Percentiles rank a stretch among this genome's conserved stretches.
Conservation (phyloP, 2,888 invertebrate species). For the Amiota communis region DNA sequence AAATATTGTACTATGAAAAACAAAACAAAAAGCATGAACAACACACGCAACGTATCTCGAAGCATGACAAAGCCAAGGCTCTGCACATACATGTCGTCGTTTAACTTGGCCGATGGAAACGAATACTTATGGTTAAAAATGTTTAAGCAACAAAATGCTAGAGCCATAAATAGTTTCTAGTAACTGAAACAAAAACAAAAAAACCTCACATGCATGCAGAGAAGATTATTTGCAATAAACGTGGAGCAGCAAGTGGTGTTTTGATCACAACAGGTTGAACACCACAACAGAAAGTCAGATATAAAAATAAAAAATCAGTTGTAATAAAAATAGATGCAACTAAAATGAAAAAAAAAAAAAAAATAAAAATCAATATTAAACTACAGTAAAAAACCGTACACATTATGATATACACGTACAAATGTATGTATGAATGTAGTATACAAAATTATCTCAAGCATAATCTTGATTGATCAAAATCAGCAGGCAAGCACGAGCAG, state of each 20-base stretch:
- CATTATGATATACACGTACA: too few relatives aligned
- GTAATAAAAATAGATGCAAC: constrained; percentile 10
- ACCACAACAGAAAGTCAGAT: background rate
- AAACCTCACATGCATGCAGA: background rate
- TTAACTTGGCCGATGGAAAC: constrained; percentile 32
- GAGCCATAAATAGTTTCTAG: constrained; percentile 55
- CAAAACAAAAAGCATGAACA: constrained; percentile 31
- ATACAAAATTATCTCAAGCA: background rate
- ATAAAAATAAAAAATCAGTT: background rate
- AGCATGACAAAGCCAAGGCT: constrained; percentile 54
- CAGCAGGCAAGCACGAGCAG: background rate
- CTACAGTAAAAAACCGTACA: background rate
- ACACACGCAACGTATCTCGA: constrained; percentile 52
- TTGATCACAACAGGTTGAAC: constrained; percentile 1
- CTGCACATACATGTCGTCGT: constrained; percentile 35
- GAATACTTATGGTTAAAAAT: background rate
- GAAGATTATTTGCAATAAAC: constrained; percentile 20
- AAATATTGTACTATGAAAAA: constrained; percentile 32
- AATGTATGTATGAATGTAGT: background rate
- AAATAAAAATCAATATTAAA: constrained; percentile 8
- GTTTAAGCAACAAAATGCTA: constrained; percentile 38
- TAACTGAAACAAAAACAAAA: constrained; percentile 2
- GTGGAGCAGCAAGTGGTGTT: background rate
- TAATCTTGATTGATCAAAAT: constrained; percentile 1
- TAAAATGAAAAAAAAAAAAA: background rate